Evolutionary conservation across 30 jellyfish, hydroid and myxozoan genomes (phyloP), one percentile per base, ranked within the genome.

Genomic region (Aurelia sp.): DNA sequence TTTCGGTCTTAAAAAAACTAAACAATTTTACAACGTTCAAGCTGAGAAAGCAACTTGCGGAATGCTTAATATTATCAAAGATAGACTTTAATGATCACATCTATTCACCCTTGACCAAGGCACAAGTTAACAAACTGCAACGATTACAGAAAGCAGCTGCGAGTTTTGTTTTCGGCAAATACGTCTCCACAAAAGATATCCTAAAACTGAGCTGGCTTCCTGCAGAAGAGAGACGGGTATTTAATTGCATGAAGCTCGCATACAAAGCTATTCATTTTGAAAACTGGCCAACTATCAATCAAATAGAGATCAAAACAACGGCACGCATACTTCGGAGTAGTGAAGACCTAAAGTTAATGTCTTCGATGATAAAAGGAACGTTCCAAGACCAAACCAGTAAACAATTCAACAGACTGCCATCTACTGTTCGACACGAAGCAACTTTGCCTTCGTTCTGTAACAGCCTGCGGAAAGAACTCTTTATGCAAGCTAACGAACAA

Each of bases 261-360:
- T 64, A 80, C 47, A 65, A 80, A 80, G 74, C 84, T 20, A 80
- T 80, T 66, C 60, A 65, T 63, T 66, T 2, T 48, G 91, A 50
- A 80, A 80, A 63, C 41, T 80, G 91, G 81, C 91, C 33, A 27
- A 27, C 33, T 27, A 27, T 27, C 33, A 27, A 27, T 27, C 33
- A 27, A 27, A 27, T 27, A 80, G 74, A 67, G 63, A 62, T 65
- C 78, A 80, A 80, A 80, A 80, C 84, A 0, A 44, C 81, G 10
- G 67, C 60, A 13, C 89, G 67, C 66, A 78, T 19, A 50, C 89
- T 78, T 58, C 67, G 89, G 2, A 78, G 30, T 53, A 76, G 76
- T 33, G 5, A 76, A 3, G 68, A 72, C 31, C 50, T 72, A 33
- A 44, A 72, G 68, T 67, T 33, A 6, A 72, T 58, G 87, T 44